Percentiles rank a stretch among this genome's conserved stretches.
Conservation (phyloP, 2,113 vertebrate species). For the Catharus bicknelli region DNA sequence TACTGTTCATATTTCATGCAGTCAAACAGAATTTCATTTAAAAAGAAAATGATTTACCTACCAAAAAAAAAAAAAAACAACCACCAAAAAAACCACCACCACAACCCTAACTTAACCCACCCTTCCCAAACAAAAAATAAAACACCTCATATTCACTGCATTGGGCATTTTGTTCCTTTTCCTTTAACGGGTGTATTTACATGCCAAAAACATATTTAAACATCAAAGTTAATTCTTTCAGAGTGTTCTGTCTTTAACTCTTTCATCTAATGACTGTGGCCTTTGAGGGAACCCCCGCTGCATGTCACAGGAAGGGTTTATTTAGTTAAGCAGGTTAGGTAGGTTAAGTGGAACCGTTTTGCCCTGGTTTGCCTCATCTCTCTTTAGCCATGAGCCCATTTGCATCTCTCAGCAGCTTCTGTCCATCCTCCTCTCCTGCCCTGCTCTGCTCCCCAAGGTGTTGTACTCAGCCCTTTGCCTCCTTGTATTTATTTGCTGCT, state of each 20-base stretch:
- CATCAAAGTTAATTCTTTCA: slow-evolving; percentile 64
- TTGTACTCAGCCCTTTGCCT: slow-evolving; percentile 1
- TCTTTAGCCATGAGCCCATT: neutral
- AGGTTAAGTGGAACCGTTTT: slow-evolving; percentile 53
- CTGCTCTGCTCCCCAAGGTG: neutral
- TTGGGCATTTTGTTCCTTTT: neutral
- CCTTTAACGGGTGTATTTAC: slow-evolving; percentile 20
- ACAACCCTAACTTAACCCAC: neutral
- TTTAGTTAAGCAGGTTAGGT: slow-evolving; percentile 39
- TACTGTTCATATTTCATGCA: slow-evolving; percentile 87
- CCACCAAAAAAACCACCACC: neutral
- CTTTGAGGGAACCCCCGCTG: neutral
- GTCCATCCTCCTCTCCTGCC: neutral
- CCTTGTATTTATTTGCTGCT: slow-evolving; percentile 35
- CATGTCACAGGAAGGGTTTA: neutral
- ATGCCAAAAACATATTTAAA: slow-evolving; percentile 28
- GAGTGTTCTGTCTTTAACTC: slow-evolving; percentile 58
- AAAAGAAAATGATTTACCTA: slow-evolving; percentile 80
- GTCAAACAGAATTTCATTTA: slow-evolving; percentile 81
- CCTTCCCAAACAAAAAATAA: slow-evolving; percentile 36
- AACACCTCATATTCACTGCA: neutral
- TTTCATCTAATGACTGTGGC: slow-evolving; percentile 46
- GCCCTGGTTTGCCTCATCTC: neutral
- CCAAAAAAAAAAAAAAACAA: slow-evolving; percentile 16
- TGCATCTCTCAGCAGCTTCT: neutral